Base-by-base conservation (phyloP, 1,140 invertebrate species). In the Scylla paramamosain region DNA sequence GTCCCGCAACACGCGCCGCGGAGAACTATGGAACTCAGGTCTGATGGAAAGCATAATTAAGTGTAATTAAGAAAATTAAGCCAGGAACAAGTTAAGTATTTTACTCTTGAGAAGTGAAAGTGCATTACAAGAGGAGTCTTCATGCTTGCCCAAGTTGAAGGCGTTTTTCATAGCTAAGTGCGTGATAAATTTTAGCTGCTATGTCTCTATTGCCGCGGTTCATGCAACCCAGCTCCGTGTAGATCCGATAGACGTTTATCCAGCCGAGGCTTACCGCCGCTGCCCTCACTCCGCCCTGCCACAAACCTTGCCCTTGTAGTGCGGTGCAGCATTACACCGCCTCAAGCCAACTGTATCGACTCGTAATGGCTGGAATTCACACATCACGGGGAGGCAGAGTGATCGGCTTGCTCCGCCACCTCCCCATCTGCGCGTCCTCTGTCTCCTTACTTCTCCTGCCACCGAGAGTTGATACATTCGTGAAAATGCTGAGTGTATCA, bases 181-280 rank as follows among this genome's bases (percentile, higher is more conserved):
- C n/a, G 67, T 77, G 67, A n/a, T 77, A 77, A 25, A n/a, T 77
- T 77, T 77, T 6, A 77, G 20, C 67, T 77, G 67, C n/a, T 77
- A 77, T 77, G 67, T 77, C 67, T 77, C 67, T n/a, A 77, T 77
- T 77, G 67, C 67, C 67, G 20, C n/a, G 16, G 67, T 77, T 77
- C 67, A 77, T 77, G 67, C 67, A 20, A 77, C 25, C 67, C n/a
- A n/a, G 67, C 67, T 12, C 67, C 20, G 67, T 25, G 67, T 20
- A 77, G 67, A 77, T 77, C 67, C 67, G 67, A 77, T 77, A 77
- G n/a, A 77, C 67, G 67, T 77, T 77, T 77, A 77, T 77, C 67
- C 67, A 77, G 67, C 25, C 67, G n/a, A 77, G 67, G 25, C 67
- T 77, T n/a, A 25, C 67, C 67, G n/a, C 16, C 67, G 12, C 20